phyloP scores from a whole-genome alignment of 2,113 vertebrate species.

The Eulemur macaco region DNA sequence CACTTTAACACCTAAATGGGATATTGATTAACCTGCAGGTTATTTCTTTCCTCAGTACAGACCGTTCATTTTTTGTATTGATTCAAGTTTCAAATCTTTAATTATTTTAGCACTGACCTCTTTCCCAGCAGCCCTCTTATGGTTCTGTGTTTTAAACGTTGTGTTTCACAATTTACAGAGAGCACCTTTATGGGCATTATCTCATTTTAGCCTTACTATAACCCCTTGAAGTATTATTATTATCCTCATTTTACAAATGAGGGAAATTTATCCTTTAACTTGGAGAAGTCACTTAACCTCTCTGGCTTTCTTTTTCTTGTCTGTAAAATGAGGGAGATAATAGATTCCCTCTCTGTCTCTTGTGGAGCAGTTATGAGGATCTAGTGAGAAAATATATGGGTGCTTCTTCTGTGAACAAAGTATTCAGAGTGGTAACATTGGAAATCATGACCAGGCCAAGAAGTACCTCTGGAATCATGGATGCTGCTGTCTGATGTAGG shows the following conservation, averaged over 20 bases:
- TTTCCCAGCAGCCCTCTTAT: neutral
- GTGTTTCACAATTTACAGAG: slow-evolving; percentile 2
- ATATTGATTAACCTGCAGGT: neutral
- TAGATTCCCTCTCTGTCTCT: neutral
- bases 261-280: slow-evolving; percentile 1
- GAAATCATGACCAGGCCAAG: neutral
- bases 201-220: neutral
- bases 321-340: slow-evolving; percentile 11
- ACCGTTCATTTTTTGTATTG: neutral
- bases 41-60: neutral
- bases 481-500: neutral
- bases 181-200: neutral
- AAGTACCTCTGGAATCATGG: neutral
- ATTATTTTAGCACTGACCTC: slow-evolving; percentile 8
- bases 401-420: neutral
- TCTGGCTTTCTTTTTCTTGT: slow-evolving; percentile 13
- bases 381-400: slow-evolving; percentile 16
- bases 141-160: neutral
- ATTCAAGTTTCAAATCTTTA: slow-evolving; percentile 23
- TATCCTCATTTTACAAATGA: neutral
- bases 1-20: neutral
- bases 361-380: neutral
- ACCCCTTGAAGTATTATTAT: neutral
- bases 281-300: slow-evolving; percentile 1
- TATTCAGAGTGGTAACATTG: neutral